These are phyloP conservation scores for Egretta garzetta DNA, from an alignment of 2,113 vertebrate species.

Conservation along the genomic window DNA sequence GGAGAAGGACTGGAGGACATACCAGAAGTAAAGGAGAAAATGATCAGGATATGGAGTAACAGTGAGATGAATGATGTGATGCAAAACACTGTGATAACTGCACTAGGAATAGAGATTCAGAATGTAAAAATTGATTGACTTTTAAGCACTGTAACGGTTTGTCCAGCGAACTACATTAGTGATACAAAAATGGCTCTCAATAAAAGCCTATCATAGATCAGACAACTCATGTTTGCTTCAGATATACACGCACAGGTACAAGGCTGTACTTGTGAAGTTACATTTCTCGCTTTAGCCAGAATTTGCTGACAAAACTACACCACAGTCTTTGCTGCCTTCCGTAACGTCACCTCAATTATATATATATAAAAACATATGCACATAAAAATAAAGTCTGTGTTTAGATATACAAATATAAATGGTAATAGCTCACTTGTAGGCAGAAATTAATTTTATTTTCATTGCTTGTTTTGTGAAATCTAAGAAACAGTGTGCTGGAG, in stretches of 20 bases:
- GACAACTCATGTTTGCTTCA: not conserved
- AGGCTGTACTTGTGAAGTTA: not conserved
- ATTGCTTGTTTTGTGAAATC: not conserved
- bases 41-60: not conserved
- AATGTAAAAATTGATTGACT: not conserved
- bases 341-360: not conserved
- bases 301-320: not conserved
- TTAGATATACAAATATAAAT: not conserved
- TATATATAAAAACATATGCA: not conserved
- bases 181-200: not conserved
- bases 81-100: not conserved
- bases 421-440: not conserved
- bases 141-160: not conserved
- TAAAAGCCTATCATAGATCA: not conserved
- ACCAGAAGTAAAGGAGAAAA: not conserved
- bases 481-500: not conserved
- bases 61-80: not conserved
- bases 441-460: not conserved
- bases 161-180: not conserved
- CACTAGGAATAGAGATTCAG: not conserved
- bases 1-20: not conserved
- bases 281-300: not conserved
- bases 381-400: not conserved
- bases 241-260: not conserved
- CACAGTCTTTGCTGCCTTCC: not conserved